These are phyloP conservation scores for Hypselothyrea guttata DNA, from an alignment of 2,888 invertebrate species.

Conservation along the genomic window DNA sequence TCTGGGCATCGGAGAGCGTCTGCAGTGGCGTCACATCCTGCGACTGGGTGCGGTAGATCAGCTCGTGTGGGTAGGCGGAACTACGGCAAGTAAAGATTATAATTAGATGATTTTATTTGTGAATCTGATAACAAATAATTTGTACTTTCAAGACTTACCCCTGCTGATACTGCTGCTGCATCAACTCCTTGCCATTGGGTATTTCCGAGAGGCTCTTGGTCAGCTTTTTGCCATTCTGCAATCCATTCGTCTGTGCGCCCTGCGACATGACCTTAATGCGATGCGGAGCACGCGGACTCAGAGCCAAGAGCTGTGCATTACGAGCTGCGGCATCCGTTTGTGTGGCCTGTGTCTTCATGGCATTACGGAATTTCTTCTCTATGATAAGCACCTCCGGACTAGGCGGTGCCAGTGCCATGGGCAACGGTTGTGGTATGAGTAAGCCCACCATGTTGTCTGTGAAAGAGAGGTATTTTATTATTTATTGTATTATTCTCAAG, in stretches of 20 bases:
- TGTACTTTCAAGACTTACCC: constrained; percentile 32
- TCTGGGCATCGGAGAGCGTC: constrained; percentile 64
- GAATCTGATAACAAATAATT: not conserved
- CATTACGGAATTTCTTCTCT: constrained; percentile 91
- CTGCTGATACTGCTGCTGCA: constrained; percentile 43
- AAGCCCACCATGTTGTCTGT: constrained; percentile 62
- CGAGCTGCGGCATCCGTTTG: constrained; percentile 87
- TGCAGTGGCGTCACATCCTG: constrained; percentile 84
- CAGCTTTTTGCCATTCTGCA: constrained; percentile 88
- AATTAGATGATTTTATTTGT: not conserved
- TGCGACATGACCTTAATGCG: constrained; percentile 93
- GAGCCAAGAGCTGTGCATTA: constrained; percentile 87
- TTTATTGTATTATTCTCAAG: too few relatives aligned
- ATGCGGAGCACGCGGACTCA: constrained; percentile 92
- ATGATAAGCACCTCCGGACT: constrained; percentile 82
- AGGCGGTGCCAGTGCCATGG: constrained; percentile 59
- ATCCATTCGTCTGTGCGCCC: constrained; percentile 94
- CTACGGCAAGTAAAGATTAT: constrained; percentile 31
- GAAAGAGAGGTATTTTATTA: not conserved
- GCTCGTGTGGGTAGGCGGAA: constrained; percentile 84
- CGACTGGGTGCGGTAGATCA: constrained; percentile 91
- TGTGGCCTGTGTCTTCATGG: constrained; percentile 96
- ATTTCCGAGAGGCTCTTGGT: constrained; percentile 93
- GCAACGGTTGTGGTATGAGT: constrained; percentile 67
- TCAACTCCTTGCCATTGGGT: constrained; percentile 82